Base-by-base conservation (phyloP, 2,113 vertebrate genomes). In the Excalfactoria chinensis region DNA sequence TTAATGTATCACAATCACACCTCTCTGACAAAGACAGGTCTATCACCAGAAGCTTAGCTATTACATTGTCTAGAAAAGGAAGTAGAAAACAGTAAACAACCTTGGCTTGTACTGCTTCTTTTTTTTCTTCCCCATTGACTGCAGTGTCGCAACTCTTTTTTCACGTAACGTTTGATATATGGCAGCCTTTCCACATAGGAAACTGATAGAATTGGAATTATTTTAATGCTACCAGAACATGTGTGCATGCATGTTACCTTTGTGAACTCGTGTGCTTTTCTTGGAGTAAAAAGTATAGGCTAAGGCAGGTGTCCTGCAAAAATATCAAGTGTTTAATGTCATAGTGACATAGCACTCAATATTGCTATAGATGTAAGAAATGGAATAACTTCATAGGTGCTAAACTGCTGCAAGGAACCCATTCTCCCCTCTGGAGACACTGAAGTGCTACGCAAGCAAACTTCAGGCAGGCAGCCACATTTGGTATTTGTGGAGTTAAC, bases 401-500 rank as follows among this genome's bases (percentile, higher is more conserved):
- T 59, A 58, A 69, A 35, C 35, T 18, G 56, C 69, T 46, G 62
- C 51, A 84, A 76, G 80, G 67, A 88, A 89, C 73, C 55, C 2
- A 0, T 21, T 87, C 71, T 86, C 48, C 66, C 8, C 44, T 84
- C 94, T 21, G 37, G 46, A 75, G 62, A 55, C 18, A 7, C 93
- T 81, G 75, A 83, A 8, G 72, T 2, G 3, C 84, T 3, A 13
- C 0, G 3, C 67, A 4, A 19, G 37, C 90, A 59, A 80, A 69
- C 71, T 84, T 41, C 23, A 37, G 71, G 67, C 71, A 0, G 78
- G 74, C 43, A 22, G 90, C 40, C 41, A 12, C 71, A 1, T 72
- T 68, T 79, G 97, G 97, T 95, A 55, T 40, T 49, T 62, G 86
- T 67, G 96, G 97, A 97, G 98, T 98, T 98, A 98, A 98, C 84